These are phyloP conservation scores for Platanista minor DNA, from an alignment of 2,113 vertebrate genomes.

Conservation along the genomic window DNA sequence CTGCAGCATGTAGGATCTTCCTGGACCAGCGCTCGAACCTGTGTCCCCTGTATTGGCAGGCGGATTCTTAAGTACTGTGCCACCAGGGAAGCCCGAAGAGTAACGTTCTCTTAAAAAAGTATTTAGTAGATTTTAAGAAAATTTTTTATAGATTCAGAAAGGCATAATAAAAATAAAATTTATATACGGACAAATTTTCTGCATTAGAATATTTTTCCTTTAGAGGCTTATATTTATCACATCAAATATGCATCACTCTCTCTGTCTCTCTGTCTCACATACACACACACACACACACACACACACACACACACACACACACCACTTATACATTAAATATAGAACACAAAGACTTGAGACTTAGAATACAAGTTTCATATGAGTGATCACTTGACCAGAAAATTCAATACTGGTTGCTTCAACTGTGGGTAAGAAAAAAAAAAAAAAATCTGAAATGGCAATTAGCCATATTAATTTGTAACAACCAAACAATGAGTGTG, in stretches of 20 bases:
- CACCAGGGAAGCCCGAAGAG: not conserved
- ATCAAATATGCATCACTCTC: not conserved
- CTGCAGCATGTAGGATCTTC: no score
- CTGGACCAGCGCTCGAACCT: no score
- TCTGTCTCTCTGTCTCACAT: not conserved
- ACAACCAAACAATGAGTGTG: not conserved
- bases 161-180: not conserved
- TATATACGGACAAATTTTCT: not conserved
- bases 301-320: not conserved
- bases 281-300: no score
- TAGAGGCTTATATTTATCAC: not conserved
- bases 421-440: not conserved
- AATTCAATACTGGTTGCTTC: not conserved
- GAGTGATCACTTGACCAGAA: not conserved
- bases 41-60: no score
- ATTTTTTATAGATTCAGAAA: not conserved
- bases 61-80: no score
- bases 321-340: not conserved
- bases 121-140: not conserved
- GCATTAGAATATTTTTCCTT: not conserved
- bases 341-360: not conserved
- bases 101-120: not conserved
- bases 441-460: slow-evolving; percentile 8
- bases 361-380: not conserved
- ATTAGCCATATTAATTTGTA: slow-evolving; percentile 39